Base-by-base conservation (phyloP, 2,797 vertebrate genomes). In the Argentina silus region DNA sequence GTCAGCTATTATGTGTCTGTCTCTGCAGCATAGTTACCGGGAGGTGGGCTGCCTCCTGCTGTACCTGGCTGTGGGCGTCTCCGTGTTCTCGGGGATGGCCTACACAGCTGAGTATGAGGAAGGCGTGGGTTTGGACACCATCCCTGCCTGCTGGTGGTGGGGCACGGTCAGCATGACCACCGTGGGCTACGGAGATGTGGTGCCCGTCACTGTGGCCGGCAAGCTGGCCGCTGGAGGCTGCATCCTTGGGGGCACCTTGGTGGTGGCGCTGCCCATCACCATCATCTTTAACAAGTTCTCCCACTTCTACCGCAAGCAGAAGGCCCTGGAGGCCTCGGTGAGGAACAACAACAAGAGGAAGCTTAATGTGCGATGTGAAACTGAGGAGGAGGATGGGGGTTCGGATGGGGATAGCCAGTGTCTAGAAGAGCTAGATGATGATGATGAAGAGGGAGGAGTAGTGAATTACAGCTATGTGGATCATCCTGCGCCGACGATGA, bases 221-320 rank as follows among this genome's bases (percentile, higher is more conserved):
- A 99, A 99, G 91, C 90, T 99, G 87, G 97, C 97, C 0, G 98
- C 98, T 19, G 95, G 97, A 0, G 97, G 97, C 76, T 99, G 98
- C 90, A 99, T 99, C 84, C 92, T 99, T 2, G 95, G 97, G 0
- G 97, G 98, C 71, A 98, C 98, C 77, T 88, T 99, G 84, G 96
- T 98, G 11, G 98, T 98, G 74, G 96, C 97, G 0, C 93, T 99
- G 81, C 98, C 98, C 85, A 99, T 99, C 91, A 98, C 98, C 79
- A 97, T 99, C 91, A 99, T 99, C 93, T 99, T 99, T 93, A 99
- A 99, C 92, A 99, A 99, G 90, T 99, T 99, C 91, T 99, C 97
- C 55, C 96, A 98, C 90, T 99, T 98, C 90, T 99, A 99, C 90
- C 95, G 95, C 70, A 92, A 93, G 59, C 97, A 99, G 93, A 99